A percentile compares a stretch with the other conserved stretches of the same genome.
Conservation (phyloP, 2,113 vertebrate species). For the Scartelaos histophorus region DNA sequence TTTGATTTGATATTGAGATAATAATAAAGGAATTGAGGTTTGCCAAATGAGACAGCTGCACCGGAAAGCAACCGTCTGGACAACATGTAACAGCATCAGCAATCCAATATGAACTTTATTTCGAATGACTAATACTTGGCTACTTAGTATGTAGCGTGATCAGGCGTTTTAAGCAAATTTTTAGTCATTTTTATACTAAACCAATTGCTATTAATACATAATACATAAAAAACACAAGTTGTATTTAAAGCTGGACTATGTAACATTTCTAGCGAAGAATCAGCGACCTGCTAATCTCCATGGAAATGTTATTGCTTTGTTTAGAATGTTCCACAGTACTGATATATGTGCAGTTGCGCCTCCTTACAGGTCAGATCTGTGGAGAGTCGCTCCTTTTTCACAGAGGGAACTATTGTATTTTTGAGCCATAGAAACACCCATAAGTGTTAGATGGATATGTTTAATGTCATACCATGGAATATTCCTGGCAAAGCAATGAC, state of each 20-base stretch:
- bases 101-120: constrained; percentile 17
- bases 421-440: no score
- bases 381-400: no score
- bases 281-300: no score
- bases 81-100: constrained; percentile 39
- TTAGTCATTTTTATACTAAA: background rate
- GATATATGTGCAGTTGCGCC: no score
- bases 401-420: no score
- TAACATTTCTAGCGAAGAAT: no score
- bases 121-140: background rate
- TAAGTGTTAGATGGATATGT: no score
- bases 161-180: background rate
- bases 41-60: constrained; percentile 45
- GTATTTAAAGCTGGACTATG: background rate
- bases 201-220: background rate
- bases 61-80: constrained; percentile 38
- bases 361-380: no score
- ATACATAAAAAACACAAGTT: background rate
- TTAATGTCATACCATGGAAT: no score
- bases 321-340: no score
- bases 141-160: background rate
- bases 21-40: constrained; percentile 43
- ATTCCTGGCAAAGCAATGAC: no score
- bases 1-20: constrained; percentile 53
- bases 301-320: no score